These are phyloP conservation scores for Heliconius erato DNA, from an alignment of 2,888 invertebrate species.

Conservation along the genomic window DNA sequence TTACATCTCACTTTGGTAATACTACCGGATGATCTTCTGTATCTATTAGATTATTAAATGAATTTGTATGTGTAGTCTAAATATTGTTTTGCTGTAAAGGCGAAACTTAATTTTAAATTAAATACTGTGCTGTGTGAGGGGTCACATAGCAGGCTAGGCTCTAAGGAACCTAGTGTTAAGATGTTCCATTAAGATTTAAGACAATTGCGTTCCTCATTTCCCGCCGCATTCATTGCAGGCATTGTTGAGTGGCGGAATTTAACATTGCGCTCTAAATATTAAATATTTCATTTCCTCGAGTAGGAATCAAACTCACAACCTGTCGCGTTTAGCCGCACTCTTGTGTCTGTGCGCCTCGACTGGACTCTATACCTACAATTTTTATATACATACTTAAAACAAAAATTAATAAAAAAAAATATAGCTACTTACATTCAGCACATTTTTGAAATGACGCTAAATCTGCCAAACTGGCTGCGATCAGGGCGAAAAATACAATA, in stretches of 20 bases:
- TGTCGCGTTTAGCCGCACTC: no score
- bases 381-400: neutral
- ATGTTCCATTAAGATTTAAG: no score
- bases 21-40: neutral
- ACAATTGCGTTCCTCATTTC: no score
- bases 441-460: slow-evolving; percentile 40
- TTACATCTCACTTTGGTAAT: neutral
- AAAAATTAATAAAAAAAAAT: neutral
- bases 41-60: neutral
- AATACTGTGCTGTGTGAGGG: neutral
- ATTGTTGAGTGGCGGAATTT: neutral
- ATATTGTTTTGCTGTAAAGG: no score
- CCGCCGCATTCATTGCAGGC: neutral
- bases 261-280: neutral
- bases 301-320: no score
- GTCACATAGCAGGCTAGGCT: neutral
- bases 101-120: neutral
- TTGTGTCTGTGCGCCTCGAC: no score
- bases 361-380: no score
- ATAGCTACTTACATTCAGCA: slow-evolving; percentile 43
- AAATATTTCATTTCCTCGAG: no score
- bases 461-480: slow-evolving; percentile 35
- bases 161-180: no score
- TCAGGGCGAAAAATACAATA: slow-evolving; percentile 27
- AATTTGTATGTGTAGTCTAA: neutral